Base-by-base conservation (phyloP, 2,797 vertebrate species). In the Fistularia tabacaria region DNA sequence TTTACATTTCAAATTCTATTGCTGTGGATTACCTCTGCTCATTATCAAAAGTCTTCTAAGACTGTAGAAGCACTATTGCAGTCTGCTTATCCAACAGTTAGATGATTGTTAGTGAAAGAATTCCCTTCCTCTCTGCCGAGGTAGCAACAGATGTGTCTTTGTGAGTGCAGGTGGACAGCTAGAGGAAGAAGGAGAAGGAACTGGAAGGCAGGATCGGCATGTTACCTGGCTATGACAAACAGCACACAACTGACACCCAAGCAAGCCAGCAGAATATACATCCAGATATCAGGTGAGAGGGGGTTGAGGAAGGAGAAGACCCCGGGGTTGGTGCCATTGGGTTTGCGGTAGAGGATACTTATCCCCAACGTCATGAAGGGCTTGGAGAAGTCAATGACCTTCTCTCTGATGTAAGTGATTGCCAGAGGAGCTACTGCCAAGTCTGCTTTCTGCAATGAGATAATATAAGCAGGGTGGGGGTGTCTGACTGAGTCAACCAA, bases 221-320 rank as follows among this genome's bases (percentile, higher is more conserved):
- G 94, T 98, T 97, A 98, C 96, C 96, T 98, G 95, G 90, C 90
- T 83, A 91, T 91, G 89, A 91, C 90, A 89, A 91, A 91, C 76
- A 91, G 90, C 88, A 91, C 96, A 95, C 96, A 98, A 95, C 96
- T 98, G 95, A 98, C 96, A 95, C 95, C 96, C 94, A 98, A 95
- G 95, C 92, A 98, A 93, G 96, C 96, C 94, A 98, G 95, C 93
- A 98, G 95, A 95, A 98, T 98, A 95, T 98, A 98, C 95, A 98
- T 98, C 96, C 96, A 98, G 93, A 98, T 98, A 93, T 98, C 96
- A 77, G 96, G 95, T 68, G 96, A 98, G 85, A 98, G 95, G 82
- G 89, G 89, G 75, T 90, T 92, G 79, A 91, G 88, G 82, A 91
- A 92, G 82, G 90, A 90, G 94, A 99, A 99, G 89, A 99, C 96